Percentiles rank a stretch among this genome's conserved stretches.
Conservation (phyloP, 1,140 invertebrate genomes). For the Papilio glaucus region DNA sequence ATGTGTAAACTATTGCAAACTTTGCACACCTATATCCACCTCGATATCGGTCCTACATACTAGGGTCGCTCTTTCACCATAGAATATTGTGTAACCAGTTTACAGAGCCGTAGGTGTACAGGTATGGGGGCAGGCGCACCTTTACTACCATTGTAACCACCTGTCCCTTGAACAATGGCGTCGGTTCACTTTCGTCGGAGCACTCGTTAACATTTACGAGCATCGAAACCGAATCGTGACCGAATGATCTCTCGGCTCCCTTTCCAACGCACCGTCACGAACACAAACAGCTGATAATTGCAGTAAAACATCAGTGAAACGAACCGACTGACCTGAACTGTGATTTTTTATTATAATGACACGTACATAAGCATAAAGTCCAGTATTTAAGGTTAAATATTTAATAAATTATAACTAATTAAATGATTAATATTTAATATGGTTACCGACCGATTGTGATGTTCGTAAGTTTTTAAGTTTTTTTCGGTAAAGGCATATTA, state of each 20-base stretch:
- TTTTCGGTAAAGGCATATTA: no score
- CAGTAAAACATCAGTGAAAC: constrained; percentile 8
- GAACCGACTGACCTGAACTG: background rate
- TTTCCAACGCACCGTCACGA: constrained; percentile 53
- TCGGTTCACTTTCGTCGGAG: constrained; percentile 64
- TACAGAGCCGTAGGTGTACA: constrained; percentile 40
- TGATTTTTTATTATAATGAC: background rate
- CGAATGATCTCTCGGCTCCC: constrained; percentile 50
- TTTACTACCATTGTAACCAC: constrained; percentile 51
- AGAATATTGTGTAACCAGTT: background rate
- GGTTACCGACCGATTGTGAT: no score
- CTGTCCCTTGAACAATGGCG: constrained; percentile 59
- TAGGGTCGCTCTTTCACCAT: background rate
- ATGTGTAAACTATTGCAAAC: background rate
- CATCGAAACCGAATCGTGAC: constrained; percentile 71
- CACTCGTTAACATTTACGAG: constrained; percentile 67
- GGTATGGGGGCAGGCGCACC: constrained; percentile 43
- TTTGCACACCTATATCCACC: background rate
- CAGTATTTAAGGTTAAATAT: no score
- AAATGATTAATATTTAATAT: no score
- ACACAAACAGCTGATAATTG: constrained; percentile 3
- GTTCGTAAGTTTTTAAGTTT: no score
- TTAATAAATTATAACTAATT: no score
- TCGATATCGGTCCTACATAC: background rate
- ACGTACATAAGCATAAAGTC: background rate